Percentiles rank a stretch among this genome's conserved stretches.
Conservation (phyloP, 2,113 vertebrate species). For the Lagopus muta region DNA sequence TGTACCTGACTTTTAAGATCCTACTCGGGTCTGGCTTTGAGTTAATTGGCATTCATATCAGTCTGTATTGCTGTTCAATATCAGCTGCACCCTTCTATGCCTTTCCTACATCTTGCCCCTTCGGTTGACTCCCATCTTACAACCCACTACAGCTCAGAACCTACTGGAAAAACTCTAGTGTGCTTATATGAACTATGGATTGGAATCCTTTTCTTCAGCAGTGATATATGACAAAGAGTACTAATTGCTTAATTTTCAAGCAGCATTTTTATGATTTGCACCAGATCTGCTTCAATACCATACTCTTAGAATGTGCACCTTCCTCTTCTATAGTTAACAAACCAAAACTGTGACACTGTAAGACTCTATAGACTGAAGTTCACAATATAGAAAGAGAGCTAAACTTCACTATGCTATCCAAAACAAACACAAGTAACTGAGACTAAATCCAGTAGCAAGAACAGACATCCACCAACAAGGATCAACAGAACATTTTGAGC, state of each 20-base stretch:
- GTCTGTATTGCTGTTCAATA: not conserved
- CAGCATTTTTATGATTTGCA: not conserved
- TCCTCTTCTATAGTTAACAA: not conserved
- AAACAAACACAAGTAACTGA: conserved; percentile 5
- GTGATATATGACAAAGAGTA: fast-evolving
- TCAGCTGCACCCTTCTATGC: not conserved
- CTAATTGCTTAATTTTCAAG: not conserved
- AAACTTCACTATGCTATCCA: not conserved
- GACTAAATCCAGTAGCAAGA: conserved; percentile 12
- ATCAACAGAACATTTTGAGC: not conserved
- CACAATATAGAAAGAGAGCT: not conserved
- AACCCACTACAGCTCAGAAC: not conserved
- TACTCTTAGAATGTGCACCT: fast-evolving
- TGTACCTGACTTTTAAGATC: not conserved
- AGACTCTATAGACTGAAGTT: not conserved
- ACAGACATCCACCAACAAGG: not conserved
- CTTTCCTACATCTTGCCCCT: not conserved
- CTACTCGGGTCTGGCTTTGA: not conserved
- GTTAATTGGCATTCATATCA: not conserved
- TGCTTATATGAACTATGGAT: not conserved
- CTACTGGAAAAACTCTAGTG: not conserved
- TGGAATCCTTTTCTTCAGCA: not conserved
- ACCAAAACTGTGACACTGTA: not conserved
- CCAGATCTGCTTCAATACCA: fast-evolving
- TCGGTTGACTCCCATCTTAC: not conserved